Evolutionary conservation across 1,140 invertebrate genomes (phyloP), one percentile per base, ranked within the genome.

Genomic region (Formica exsecta): DNA sequence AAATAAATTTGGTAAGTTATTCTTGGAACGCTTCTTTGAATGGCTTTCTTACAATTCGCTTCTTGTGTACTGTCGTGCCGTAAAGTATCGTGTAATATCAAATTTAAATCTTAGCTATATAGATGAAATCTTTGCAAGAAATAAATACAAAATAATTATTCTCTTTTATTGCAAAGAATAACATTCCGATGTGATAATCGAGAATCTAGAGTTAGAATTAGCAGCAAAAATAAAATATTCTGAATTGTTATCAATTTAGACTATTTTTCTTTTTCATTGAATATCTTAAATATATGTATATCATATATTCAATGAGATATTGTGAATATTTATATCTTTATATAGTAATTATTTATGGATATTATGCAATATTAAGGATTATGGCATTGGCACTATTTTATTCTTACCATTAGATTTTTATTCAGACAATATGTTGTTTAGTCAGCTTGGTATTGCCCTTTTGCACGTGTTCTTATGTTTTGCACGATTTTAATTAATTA

Each of bases 1-100:
- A 71, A 54, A 41, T 59, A n/a, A 41, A 71, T 16, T 13, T 44
- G 79, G 79, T 83, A 73, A 83, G 66, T 73, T 32, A 22, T 25
- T 22, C 16, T 61, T 68, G 1, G 25, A 54, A 25, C 32, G 32
- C 3, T 79, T 29, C 9, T 11, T 59, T 71, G 22, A 19, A 73
- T 61, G 36, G 25, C 3, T 59, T 77, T 81, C 8, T 22, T 16
- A 0, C 11, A 41, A 38, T 13, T 57, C 22, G 1, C 25, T 73
- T 73, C 22, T 62, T 36, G 32, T 16, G 9, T 22, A 59, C 22
- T 71, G 7, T 73, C 25, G 8, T 54, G 25, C 22, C 9, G 8
- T 2, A 38, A 57, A 73, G 6, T 44, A 38, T 79, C 16, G 19
- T 57, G 6, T 25, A 71, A n/a, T 59, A 11, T 25, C 22, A 5